These are phyloP conservation scores for Cassiopea xamachana DNA, from an alignment of 30 jellyfish, hydroid and myxozoan genomes.

Conservation along the genomic window DNA sequence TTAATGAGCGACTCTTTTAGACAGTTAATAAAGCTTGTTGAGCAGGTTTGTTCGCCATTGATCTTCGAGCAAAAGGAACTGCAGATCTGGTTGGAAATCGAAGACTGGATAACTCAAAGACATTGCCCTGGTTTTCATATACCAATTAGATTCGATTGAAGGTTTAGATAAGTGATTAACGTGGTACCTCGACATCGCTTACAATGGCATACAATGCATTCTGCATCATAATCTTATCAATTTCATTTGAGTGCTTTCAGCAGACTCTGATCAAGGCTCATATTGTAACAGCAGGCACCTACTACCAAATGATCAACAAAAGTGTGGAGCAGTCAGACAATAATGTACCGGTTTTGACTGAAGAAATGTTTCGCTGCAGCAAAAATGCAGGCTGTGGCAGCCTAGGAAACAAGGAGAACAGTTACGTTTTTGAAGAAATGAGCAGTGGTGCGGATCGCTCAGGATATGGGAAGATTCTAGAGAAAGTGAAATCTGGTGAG, in stretches of 20 bases:
- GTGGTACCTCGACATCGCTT: too few species aligned
- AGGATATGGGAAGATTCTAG: slow-evolving; percentile 15
- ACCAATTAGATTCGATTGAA: too few species aligned
- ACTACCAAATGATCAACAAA: neutral
- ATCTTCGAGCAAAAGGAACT: too few species aligned
- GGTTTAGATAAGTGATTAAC: too few species aligned
- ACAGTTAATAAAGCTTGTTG: too few species aligned
- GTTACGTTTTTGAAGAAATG: neutral
- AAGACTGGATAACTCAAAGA: too few species aligned
- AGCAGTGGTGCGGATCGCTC: neutral
- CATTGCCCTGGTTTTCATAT: too few species aligned
- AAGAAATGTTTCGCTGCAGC: slow-evolving; percentile 41
- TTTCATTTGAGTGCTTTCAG: neutral
- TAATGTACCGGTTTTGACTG: neutral
- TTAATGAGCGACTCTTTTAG: too few species aligned
- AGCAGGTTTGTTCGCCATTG: too few species aligned
- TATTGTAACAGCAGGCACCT: slow-evolving; percentile 27
- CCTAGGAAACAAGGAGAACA: slow-evolving; percentile 17
- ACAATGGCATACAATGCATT: neutral
- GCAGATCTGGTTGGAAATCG: too few species aligned
- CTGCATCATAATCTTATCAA: neutral
- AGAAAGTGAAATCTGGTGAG: slow-evolving; percentile 48
- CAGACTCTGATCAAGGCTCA: neutral
- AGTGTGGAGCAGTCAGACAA: neutral
- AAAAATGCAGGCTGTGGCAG: neutral